Conservation (phyloP, 2,113 vertebrate genomes). For the Chaetodon auriga region DNA sequence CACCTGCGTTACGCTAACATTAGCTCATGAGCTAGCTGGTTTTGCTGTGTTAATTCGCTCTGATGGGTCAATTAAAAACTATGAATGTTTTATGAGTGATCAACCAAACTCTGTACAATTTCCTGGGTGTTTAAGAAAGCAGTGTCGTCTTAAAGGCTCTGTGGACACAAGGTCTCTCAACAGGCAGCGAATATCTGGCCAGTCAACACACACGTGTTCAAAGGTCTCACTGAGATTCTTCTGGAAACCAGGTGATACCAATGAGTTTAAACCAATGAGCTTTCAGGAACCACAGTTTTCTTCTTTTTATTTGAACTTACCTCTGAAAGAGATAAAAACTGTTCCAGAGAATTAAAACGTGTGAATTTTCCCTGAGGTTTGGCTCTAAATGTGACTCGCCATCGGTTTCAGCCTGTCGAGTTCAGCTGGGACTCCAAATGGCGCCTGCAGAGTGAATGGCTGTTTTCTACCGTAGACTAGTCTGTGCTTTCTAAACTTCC, state of each 20-base stretch:
- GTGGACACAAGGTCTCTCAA: background rate
- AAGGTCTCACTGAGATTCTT: too few species aligned
- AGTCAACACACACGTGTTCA: too few species aligned
- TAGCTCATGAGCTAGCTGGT: too few species aligned
- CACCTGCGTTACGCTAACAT: too few species aligned
- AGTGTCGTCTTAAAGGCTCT: background rate
- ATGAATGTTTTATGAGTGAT: too few species aligned
- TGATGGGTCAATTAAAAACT: too few species aligned
- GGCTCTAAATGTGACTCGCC: background rate
- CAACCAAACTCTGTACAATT: background rate
- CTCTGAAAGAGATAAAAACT: too few species aligned
- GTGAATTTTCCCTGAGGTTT: background rate
- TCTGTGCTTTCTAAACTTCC: conserved; percentile 54
- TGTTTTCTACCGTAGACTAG: conserved; percentile 58
- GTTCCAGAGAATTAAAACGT: background rate
- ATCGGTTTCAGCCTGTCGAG: background rate
- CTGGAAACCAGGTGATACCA: too few species aligned
- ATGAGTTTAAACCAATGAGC: too few species aligned
- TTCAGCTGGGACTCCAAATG: conserved; percentile 17
- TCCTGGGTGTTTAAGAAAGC: background rate
- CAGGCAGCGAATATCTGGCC: background rate
- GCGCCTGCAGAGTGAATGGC: conserved; percentile 40
- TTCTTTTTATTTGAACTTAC: too few species aligned
- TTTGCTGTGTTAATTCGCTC: too few species aligned
- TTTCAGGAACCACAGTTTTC: too few species aligned